A percentile compares a stretch with the other conserved stretches of the same genome.
phyloP scores from a whole-genome alignment of 2,888 invertebrate genomes.

The Dryobota labecula region DNA sequence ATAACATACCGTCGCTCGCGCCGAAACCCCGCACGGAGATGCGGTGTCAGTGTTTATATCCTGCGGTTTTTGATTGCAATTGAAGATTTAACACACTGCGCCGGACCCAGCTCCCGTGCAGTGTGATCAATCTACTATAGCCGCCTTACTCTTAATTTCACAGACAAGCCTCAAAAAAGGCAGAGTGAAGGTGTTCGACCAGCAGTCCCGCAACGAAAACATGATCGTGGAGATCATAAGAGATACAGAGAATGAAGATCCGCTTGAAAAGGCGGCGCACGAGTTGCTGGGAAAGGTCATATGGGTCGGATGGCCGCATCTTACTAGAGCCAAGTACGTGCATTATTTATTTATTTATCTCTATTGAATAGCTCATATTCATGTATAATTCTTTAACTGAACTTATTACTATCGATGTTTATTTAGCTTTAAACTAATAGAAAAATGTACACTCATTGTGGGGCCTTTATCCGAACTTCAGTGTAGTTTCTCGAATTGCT shows the following conservation, averaged over 20 bases:
- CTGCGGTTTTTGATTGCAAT: too few relatives aligned
- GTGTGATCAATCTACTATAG: too few relatives aligned
- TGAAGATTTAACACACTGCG: too few relatives aligned
- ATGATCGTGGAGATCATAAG: constrained; percentile 93
- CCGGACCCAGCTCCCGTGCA: too few relatives aligned
- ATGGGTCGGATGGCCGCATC: constrained; percentile 98
- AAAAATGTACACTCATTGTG: too few relatives aligned
- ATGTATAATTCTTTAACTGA: neutral
- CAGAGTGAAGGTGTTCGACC: constrained; percentile 97
- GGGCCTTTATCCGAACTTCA: too few relatives aligned
- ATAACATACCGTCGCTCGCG: too few relatives aligned
- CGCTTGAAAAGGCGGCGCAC: constrained; percentile 89
- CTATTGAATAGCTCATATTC: neutral
- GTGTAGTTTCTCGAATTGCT: too few relatives aligned
- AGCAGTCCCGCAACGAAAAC: constrained; percentile 94
- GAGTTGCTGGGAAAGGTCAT: constrained; percentile 93
- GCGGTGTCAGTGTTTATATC: too few relatives aligned
- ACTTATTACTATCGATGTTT: neutral
- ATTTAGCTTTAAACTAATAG: neutral
- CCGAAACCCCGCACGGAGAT: too few relatives aligned
- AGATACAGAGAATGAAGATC: constrained; percentile 77
- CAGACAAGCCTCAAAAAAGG: constrained; percentile 92
- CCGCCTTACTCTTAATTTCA: too few relatives aligned
- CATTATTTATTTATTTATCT: neutral
- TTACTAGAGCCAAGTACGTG: constrained; percentile 94